Conservation (phyloP, 2,888 invertebrate species). For the Calephelis perditalis region DNA sequence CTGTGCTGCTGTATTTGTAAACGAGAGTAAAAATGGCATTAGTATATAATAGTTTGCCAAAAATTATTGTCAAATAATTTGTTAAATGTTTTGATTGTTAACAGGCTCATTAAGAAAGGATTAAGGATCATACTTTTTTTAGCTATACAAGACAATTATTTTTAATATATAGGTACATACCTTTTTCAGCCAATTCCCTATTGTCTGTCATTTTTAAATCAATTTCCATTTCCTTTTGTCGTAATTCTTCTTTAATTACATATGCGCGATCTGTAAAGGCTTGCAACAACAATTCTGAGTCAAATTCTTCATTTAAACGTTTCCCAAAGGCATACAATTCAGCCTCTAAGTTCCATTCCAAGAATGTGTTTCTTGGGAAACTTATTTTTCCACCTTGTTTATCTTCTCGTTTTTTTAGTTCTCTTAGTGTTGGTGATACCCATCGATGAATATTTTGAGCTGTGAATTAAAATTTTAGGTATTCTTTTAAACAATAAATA, state of each 20-base stretch:
- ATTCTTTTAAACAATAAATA: no score
- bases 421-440: constrained; percentile 83
- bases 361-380: constrained; percentile 77
- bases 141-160: no score
- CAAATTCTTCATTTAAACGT: constrained; percentile 90
- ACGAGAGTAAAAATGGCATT: no score
- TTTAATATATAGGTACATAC: constrained; percentile 36
- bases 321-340: constrained; percentile 93
- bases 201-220: constrained; percentile 83
- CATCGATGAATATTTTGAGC: constrained; percentile 76
- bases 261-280: constrained; percentile 91
- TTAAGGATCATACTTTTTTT: no score
- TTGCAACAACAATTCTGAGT: constrained; percentile 81
- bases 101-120: no score
- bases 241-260: constrained; percentile 82
- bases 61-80: no score
- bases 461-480: constrained; percentile 30
- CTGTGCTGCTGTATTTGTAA: no score
- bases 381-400: constrained; percentile 76
- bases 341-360: constrained; percentile 93
- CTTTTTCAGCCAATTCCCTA: constrained; percentile 81
- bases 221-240: constrained; percentile 84
- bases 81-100: no score
- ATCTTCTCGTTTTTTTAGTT: constrained; percentile 77
- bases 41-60: no score